phyloP scores from a whole-genome alignment of 2,888 invertebrate genomes.

The Eilema sororculum region DNA sequence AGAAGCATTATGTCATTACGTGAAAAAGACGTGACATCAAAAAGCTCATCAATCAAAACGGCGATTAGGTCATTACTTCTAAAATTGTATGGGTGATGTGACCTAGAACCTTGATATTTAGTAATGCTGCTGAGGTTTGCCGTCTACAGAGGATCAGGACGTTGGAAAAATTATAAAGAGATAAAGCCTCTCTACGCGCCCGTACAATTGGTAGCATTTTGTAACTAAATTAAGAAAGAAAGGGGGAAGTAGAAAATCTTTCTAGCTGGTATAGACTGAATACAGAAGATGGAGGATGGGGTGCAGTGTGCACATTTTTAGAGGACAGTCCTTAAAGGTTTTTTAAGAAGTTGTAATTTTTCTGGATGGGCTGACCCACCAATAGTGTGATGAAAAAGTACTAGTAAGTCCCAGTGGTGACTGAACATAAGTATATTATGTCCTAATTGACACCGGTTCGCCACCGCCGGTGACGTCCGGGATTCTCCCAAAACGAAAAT shows the following conservation, averaged over 20 bases:
- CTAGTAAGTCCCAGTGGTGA: too few relatives aligned
- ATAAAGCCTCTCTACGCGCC: not conserved
- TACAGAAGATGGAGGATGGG: not conserved
- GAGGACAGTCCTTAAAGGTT: too few relatives aligned
- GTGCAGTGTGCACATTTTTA: too few relatives aligned
- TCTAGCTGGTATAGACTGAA: not conserved
- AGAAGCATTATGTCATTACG: not conserved
- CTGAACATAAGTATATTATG: too few relatives aligned
- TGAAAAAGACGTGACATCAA: not conserved
- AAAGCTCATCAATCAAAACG: conserved; percentile 5
- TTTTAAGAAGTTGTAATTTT: not conserved
- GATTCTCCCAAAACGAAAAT: too few relatives aligned
- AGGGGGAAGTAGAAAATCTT: not conserved
- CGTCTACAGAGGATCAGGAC: not conserved
- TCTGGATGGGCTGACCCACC: too few relatives aligned
- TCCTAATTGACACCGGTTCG: too few relatives aligned
- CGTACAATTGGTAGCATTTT: not conserved
- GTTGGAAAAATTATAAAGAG: not conserved
- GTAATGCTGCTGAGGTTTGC: not conserved
- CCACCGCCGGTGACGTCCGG: too few relatives aligned
- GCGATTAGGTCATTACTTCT: not conserved
- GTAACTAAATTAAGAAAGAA: not conserved
- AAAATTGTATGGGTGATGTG: not conserved
- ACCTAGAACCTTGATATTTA: not conserved
- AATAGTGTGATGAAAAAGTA: too few relatives aligned